Base-by-base conservation (phyloP, 2,113 vertebrate genomes). In the Tragelaphus strepsiceros region DNA sequence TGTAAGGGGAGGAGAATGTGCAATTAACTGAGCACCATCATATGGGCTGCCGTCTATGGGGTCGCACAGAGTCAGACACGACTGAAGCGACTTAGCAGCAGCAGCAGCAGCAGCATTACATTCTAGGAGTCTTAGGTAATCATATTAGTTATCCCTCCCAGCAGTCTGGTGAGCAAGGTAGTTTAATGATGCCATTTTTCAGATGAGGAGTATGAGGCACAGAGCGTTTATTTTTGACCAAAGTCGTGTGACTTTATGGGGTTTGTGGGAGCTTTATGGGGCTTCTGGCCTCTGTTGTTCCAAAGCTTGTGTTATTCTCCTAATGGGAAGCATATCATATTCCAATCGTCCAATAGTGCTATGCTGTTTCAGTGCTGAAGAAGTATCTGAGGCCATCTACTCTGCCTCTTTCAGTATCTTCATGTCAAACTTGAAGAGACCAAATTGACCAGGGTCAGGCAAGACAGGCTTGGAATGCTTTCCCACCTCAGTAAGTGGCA, bases 381-480 rank as follows among this genome's bases (percentile, higher is more conserved):
- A 64, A 53, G 28, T 32, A 22, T 61, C 26, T 49, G 32, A 62
- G 43, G 46, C 32, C 5, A 13, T 30, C 62, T 22, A 12, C 61
- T 35, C 19, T 62, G 13, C 35, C 62, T 49, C 35, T 84, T 82
- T 89, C 49, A 43, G 39, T 12, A 61, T 24, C 21, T 88, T 84
- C 17, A 35, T 90, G 84, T 96, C 53, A 54, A 24, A 94, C 26
- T 46, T 81, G 22, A 32, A 62, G 86, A 91, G 21, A 88, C 13
- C 59, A 58, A 26, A 26, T 43, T 95, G 87, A 59, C 14, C 54
- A 93, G 12, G 21, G 2, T 53, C 62, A 49, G 53, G 17, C 26
- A 43, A 87, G 58, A 15, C 30, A 71, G 80, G 14, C 35, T 58
- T 46, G 4, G 61, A 59, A 53, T 61, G 13, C 15, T 61, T 95